Base-by-base conservation (phyloP, 2,888 invertebrate genomes). In the Sialis lutaria region DNA sequence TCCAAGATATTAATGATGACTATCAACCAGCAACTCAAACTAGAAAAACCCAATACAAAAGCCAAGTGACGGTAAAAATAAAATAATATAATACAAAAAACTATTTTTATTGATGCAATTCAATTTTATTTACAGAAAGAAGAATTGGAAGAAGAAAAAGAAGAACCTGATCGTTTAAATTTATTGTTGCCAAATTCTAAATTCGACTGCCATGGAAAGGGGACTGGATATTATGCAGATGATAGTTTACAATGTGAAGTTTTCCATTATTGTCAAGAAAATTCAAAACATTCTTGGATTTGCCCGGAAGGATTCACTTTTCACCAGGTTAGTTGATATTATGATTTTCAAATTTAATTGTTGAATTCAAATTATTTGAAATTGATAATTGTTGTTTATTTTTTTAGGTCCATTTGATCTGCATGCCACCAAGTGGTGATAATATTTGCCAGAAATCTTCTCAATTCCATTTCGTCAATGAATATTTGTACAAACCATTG, bases 231-330 rank as follows among this genome's bases (percentile, higher is more conserved):
- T 67, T 91, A 91, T 60, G 91, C 91, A 31, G 91, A 91, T 59
- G 85, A 88, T 57, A 84, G 83, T 41, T 73, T 92, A 30, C 78
- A 78, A 57, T 92, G 91, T 59, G 90, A 91, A 65, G 88, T 91
- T 37, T 92, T 91, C 76, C 91, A 91, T 61, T 91, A 91, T 64
- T 91, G 91, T 60, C 88, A 90, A 60, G 90, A 88, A 55, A 85
- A 81, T 55, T 84, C 84, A 37, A 82, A 81, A 58, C 90, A 91
- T 64, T 90, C 90, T 2, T 92, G 91, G 90, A 82, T 91, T 57
- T 92, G 91, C 57, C 91, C 91, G 0, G 87, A 89, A 57, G 89
- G 89, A 47, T 90, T 91, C 61, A 79, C 80, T 44, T 87, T 87
- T 76, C 86, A 87, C 58, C 85, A 85, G 73, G 83, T 83, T 22